Conservation (phyloP, 2,113 vertebrate genomes). For the Lathamus discolor region DNA sequence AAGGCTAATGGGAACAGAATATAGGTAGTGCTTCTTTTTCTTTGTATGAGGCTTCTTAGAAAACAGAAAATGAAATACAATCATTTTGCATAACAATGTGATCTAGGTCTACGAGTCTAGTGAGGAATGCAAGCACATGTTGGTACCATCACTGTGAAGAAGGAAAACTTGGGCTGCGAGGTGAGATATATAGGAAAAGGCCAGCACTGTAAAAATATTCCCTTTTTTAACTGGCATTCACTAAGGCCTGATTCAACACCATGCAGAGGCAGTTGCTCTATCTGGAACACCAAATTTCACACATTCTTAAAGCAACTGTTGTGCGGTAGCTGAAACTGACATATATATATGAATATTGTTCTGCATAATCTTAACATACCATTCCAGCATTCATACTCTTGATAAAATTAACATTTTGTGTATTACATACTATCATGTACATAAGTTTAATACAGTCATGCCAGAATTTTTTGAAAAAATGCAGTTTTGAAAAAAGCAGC, state of each 20-base stretch:
- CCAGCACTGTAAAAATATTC: background rate
- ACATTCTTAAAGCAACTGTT: background rate
- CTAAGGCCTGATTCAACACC: background rate
- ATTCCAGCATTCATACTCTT: background rate
- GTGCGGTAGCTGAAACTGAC: background rate
- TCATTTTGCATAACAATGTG: background rate
- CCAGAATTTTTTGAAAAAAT: background rate
- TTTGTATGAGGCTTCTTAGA: background rate
- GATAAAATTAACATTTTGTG: background rate
- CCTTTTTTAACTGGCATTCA: background rate
- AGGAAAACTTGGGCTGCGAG: background rate
- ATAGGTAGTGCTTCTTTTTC: rapidly evolving
- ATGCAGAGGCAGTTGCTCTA: background rate
- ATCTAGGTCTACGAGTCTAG: background rate
- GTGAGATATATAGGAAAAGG: background rate
- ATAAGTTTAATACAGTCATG: background rate
- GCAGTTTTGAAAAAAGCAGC: background rate
- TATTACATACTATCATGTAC: background rate
- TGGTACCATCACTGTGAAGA: background rate
- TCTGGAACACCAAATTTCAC: background rate
- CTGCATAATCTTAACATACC: background rate
- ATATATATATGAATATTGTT: background rate
- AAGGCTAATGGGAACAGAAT: background rate
- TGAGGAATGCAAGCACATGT: background rate
- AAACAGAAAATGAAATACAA: background rate